Base-by-base conservation (phyloP, 2,888 invertebrate genomes). In the Teleiodes luculella region DNA sequence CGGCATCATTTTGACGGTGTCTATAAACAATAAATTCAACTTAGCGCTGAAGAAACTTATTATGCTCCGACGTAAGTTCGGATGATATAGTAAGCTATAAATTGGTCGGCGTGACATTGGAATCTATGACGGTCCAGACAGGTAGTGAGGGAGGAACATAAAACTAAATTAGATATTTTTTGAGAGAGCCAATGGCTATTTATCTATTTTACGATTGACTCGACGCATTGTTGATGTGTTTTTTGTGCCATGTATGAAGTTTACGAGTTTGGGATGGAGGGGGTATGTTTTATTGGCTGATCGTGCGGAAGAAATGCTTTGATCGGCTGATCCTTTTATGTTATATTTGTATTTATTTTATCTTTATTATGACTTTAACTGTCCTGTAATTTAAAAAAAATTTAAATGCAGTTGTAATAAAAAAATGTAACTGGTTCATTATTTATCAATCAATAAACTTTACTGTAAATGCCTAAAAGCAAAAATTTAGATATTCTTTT, bases 61-160 rank as follows among this genome's bases (percentile, higher is more conserved):
- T 76, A 77, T 73, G 72, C 70, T 64, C 66, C 67, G 71, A 65
- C 76, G 68, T 74, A 74, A 75, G 72, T 76, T 75, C 67, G 66
- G 73, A 80, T 83, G 83, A 84, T 84, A 80, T 80, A 82, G 72
- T 72, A 72, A 73, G 67, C 76, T 70, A 82, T 85, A 83, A 84
- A 83, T 83, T 76, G 68, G 65, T 72, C 63, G 59, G 63, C 68
- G 63, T 71, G 81, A 80, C 80, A 75, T 73, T 66, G 76, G 80
- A 72, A 76, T 78, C 80, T 80, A 79, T 80, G 78, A 76, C 73
- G 77, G 73, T 70, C 74, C 70, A 65, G 80, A 79, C 81, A 81
- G 80, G 78, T 77, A 74, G 71, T 64, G 69, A 68, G 16, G 20
- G 30, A 50, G 14, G 61, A 59, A 71, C 76, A 74, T 80, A 75